Percentiles rank a stretch among this genome's conserved stretches.
phyloP scores from a whole-genome alignment of 2,888 invertebrate species.

The Seira sanloemensis region DNA sequence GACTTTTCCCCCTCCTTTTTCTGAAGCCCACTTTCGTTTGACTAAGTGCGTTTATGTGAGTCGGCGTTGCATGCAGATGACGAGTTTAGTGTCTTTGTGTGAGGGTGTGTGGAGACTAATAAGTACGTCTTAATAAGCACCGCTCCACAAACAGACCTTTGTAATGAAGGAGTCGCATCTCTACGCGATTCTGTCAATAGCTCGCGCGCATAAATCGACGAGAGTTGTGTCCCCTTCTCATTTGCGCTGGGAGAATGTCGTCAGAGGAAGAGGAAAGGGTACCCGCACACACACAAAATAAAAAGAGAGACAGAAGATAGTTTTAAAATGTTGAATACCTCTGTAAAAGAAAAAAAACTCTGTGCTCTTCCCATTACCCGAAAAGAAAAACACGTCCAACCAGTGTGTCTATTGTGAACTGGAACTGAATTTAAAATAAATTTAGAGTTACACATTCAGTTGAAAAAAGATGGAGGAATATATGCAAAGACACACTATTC shows the following conservation, averaged over 20 bases:
- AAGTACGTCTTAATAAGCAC: constrained; percentile 7
- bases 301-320: neutral
- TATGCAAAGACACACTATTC: constrained; percentile 32
- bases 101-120: neutral
- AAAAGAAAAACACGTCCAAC: constrained; percentile 27
- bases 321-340: neutral
- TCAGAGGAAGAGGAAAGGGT: neutral
- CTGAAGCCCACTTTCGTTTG: neutral
- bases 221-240: neutral
- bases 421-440: constrained; percentile 36
- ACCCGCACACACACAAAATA: neutral
- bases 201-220: too few species aligned
- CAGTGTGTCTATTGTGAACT: constrained; percentile 43
- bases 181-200: too few species aligned
- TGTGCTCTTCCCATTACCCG: neutral
- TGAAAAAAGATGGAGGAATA: constrained; percentile 8
- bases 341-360: constrained; percentile 13
- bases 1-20: too few species aligned
- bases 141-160: neutral
- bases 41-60: constrained; percentile 9
- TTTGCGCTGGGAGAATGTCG: too few species aligned
- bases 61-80: neutral
- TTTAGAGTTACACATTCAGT: constrained; percentile 16
- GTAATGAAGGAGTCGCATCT: too few species aligned
- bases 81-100: neutral